Conservation (phyloP, 2,797 vertebrate species). For the Enteromius mattozi region DNA sequence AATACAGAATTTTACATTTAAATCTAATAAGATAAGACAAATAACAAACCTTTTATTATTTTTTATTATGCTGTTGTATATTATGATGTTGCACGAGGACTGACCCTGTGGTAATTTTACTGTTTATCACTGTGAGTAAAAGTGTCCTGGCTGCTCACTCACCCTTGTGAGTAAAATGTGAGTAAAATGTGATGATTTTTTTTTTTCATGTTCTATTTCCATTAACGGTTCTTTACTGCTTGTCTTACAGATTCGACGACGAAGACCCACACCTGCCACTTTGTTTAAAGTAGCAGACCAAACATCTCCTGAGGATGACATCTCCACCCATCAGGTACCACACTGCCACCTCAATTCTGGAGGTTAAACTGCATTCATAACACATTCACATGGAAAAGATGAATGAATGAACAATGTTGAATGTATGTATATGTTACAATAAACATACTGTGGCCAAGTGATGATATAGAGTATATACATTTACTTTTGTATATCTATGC, state of each 20-base stretch:
- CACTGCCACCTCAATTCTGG: conserved; percentile 20
- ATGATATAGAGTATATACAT: not conserved
- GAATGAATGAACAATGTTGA: not conserved
- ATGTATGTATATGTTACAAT: not conserved
- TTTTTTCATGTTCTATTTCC: not conserved
- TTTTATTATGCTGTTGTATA: not conserved
- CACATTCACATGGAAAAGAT: not conserved
- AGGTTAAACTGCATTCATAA: conserved; percentile 10
- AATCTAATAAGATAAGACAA: not conserved
- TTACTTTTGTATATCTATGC: not conserved
- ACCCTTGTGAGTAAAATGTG: not conserved
- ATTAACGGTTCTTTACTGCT: conserved; percentile 12
- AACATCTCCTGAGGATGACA: conserved; percentile 90
- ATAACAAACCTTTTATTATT: not conserved
- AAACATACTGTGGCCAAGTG: not conserved
- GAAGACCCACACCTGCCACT: conserved; percentile 95
- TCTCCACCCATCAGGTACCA: conserved; percentile 87
- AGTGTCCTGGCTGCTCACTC: not conserved
- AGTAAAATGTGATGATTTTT: not conserved
- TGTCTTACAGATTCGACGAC: conserved; percentile 85
- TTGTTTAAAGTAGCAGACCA: conserved; percentile 94
- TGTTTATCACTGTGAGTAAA: not conserved
- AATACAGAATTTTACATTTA: not conserved
- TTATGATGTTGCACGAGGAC: not conserved
- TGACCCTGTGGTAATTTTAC: not conserved